Base-by-base conservation (phyloP, 1,140 invertebrate species). In the Euwallacea similis region DNA sequence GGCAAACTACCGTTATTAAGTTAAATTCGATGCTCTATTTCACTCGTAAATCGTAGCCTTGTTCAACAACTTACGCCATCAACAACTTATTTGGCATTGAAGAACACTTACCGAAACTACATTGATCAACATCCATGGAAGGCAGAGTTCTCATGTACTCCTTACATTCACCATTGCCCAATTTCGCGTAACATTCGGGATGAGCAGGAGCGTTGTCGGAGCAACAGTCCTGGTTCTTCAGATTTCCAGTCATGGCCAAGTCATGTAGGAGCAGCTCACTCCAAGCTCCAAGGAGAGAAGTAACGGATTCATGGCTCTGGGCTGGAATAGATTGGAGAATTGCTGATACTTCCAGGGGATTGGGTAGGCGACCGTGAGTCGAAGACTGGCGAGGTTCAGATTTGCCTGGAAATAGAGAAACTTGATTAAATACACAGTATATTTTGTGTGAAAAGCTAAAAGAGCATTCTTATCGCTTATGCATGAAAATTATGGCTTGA, bases 201-300 rank as follows among this genome's bases (percentile, higher is more conserved):
- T 86, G 80, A 75, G 79, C 62, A 71, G 62, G 66, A 73, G 76
- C 71, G 71, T 72, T 11, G 62, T 79, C 64, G 6, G 79, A 76
- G 56, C 80, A 81, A 59, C 80, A 81, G 42, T 79, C 77, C 61
- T 63, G 73, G 70, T 47, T 79, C 66, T 46, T 74, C 62, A 79
- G 84, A 82, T 83, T 90, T 80, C 75, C 84, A 0, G 91, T 91
- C 41, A 87, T 86, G 0, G 89, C 87, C 13, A 95, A 84, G 78
- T 96, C 94, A 63, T 92, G 88, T 59, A 91, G 86, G 7, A 95
- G 74, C 54, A 95, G 82, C 77, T 95, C 90, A 16, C 91, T 90
- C 91, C 93, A 95, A 9, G 91, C 87, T 0, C 92, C 91, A 11
- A 93, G 82, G 68, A 96, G 83, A 70, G 91, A 90, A 13, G 91